A percentile compares a stretch with the other conserved stretches of the same genome.
Evolutionary conservation across 2,113 vertebrate genomes (phyloP).

Genomic region (Buteo buteo): DNA sequence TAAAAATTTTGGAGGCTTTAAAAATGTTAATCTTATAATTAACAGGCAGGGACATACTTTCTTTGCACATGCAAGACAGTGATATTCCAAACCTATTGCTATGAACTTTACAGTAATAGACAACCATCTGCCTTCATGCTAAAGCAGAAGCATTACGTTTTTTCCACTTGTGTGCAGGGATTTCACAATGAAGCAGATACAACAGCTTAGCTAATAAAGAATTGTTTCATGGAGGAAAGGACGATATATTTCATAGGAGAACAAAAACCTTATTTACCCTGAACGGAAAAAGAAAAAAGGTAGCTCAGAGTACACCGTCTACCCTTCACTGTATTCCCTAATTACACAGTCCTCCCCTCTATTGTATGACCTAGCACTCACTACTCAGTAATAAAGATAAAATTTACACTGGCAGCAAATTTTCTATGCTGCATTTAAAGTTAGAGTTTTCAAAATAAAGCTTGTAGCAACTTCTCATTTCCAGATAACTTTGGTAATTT

Average conservation of each 20-base stretch:
- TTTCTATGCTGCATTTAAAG: not conserved
- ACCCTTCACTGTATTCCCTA: not conserved
- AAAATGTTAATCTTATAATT: slow-evolving; percentile 76
- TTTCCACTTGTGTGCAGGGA: not conserved
- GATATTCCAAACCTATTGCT: slow-evolving; percentile 60
- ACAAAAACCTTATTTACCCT: not conserved
- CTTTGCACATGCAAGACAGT: slow-evolving; percentile 17
- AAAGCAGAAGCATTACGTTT: slow-evolving; percentile 4
- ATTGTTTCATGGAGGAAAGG: not conserved
- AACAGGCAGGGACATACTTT: slow-evolving; percentile 57
- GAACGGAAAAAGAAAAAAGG: not conserved
- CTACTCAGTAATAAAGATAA: not conserved
- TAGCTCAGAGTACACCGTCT: not conserved
- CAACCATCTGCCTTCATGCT: slow-evolving; percentile 62
- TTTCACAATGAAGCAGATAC: not conserved
- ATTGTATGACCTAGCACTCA: not conserved
- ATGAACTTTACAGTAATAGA: slow-evolving; percentile 67
- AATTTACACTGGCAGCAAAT: not conserved
- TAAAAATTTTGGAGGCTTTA: slow-evolving; percentile 50
- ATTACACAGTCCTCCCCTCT: not conserved
- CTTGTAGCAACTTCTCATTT: not conserved
- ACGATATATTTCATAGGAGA: not conserved
- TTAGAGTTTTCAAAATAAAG: not conserved
- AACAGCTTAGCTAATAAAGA: not conserved
- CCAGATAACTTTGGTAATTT: not conserved